These are phyloP conservation scores for Vireo griseus DNA, from an alignment of 2,797 vertebrate species.

Conservation along the genomic window DNA sequence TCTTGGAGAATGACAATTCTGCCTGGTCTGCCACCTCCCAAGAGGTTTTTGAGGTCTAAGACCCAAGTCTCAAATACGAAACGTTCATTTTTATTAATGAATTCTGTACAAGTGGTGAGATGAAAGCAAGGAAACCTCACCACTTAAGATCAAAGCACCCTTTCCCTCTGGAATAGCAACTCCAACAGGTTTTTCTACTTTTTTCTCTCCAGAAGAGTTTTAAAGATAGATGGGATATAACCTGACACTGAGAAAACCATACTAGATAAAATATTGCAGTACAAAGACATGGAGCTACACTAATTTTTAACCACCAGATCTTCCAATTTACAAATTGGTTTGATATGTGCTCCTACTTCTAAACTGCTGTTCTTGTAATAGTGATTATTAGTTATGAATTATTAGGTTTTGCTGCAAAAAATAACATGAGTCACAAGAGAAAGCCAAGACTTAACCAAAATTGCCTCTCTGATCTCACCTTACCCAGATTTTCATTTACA, in stretches of 20 bases:
- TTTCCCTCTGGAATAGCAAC: not conserved
- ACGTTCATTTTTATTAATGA: not conserved
- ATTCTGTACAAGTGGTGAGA: not conserved
- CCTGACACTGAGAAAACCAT: not conserved
- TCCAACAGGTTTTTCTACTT: conserved; percentile 38
- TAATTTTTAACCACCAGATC: not conserved
- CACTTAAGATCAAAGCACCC: conserved; percentile 10
- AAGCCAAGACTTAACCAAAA: not conserved
- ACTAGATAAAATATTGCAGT: not conserved
- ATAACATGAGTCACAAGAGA: not conserved
- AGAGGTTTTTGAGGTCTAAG: not conserved
- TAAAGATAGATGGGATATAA: not conserved
- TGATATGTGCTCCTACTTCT: not conserved
- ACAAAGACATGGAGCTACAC: not conserved
- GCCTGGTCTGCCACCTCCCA: not conserved
- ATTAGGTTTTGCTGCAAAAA: not conserved
- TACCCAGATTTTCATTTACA: not conserved
- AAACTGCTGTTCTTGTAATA: not conserved
- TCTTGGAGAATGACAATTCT: not conserved
- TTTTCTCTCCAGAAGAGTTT: not conserved
- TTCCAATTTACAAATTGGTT: not conserved
- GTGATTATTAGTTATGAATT: not conserved
- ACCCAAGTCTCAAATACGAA: not conserved
- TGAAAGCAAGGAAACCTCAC: not conserved
- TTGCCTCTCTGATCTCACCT: not conserved